These are phyloP conservation scores for Diplodus sargus DNA, from an alignment of 2,797 vertebrate genomes.

Conservation along the genomic window DNA sequence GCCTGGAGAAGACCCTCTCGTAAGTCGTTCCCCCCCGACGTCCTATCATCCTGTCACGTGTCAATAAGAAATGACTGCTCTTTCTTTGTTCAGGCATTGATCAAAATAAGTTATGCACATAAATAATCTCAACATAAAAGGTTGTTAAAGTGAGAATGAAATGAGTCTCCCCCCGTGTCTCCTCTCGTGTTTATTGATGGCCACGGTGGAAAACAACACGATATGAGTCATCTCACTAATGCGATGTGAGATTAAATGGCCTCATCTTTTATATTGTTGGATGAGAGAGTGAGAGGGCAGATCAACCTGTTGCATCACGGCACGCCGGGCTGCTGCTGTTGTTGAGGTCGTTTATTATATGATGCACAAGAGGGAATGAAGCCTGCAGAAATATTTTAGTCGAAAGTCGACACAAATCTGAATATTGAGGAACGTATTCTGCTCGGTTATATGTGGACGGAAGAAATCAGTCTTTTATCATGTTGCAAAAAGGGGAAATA, in stretches of 20 bases:
- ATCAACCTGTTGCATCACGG: slow-evolving; percentile 28
- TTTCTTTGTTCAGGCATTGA: slow-evolving; percentile 21
- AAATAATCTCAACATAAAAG: slow-evolving; percentile 43
- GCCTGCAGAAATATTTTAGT: neutral
- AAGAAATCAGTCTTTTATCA: neutral
- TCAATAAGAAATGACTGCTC: neutral
- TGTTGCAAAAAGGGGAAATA: slow-evolving; percentile 4
- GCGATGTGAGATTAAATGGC: slow-evolving; percentile 39
- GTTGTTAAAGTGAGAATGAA: slow-evolving; percentile 28
- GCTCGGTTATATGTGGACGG: neutral
- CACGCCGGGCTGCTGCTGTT: slow-evolving; percentile 15
- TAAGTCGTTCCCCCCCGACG: slow-evolving; percentile 81
- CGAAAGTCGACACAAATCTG: neutral
- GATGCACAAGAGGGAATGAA: slow-evolving; percentile 9
- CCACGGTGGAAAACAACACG: slow-evolving; percentile 37
- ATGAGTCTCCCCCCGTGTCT: slow-evolving; percentile 12
- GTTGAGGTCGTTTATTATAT: slow-evolving; percentile 30
- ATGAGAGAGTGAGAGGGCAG: slow-evolving; percentile 26
- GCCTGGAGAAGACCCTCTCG: slow-evolving; percentile 91
- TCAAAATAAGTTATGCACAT: slow-evolving; percentile 37
- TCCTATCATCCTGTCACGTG: slow-evolving; percentile 14
- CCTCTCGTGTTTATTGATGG: slow-evolving; percentile 52
- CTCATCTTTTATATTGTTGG: slow-evolving; percentile 49
- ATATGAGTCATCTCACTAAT: slow-evolving; percentile 38
- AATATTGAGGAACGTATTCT: neutral